These are phyloP conservation scores for Candoia aspera DNA, from an alignment of 2,113 vertebrate species.

Conservation along the genomic window DNA sequence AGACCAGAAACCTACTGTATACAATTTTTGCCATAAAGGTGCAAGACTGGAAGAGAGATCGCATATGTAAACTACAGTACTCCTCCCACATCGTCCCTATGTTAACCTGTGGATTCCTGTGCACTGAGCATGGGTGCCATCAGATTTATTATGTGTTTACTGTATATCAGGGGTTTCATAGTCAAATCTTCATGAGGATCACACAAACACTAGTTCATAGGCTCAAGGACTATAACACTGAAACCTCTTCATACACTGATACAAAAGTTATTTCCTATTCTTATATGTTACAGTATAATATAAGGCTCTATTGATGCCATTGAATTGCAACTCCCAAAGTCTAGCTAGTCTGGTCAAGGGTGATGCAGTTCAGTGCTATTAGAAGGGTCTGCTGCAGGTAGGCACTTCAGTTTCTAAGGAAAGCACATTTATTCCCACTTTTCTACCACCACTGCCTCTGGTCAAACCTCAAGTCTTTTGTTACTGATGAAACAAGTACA, in stretches of 20 bases:
- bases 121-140: not conserved
- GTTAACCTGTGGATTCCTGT: not conserved
- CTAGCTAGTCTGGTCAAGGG: not conserved
- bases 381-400: not conserved
- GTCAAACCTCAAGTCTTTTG: not conserved
- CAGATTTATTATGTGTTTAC: not conserved
- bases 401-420: not conserved
- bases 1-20: not conserved
- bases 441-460: not conserved
- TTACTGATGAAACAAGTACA: not conserved
- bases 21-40: not conserved
- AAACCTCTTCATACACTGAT: not conserved
- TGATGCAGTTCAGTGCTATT: not conserved
- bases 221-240: not conserved
- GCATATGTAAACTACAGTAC: not conserved
- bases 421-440: not conserved
- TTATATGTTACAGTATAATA: not conserved
- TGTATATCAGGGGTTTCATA: not conserved
- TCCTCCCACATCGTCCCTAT: not conserved
- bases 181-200: not conserved
- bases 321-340: not conserved
- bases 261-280: not conserved
- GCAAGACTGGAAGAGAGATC: not conserved
- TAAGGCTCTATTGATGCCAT: not conserved
- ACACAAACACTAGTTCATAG: not conserved